phyloP scores from a whole-genome alignment of 1,140 invertebrate genomes.

The Zophobas atratus region DNA sequence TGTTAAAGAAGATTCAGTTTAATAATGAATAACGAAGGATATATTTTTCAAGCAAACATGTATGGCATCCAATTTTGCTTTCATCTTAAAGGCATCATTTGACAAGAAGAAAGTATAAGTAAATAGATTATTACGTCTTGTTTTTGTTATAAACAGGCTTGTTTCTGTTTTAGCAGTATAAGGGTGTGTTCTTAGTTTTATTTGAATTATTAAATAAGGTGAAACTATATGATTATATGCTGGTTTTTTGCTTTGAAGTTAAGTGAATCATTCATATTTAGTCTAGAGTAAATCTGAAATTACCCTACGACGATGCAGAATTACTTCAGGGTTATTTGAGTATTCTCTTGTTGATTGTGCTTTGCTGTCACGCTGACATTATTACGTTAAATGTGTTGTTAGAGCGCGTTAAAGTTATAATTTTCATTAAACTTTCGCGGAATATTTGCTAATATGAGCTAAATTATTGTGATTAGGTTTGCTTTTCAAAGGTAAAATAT shows the following conservation, averaged over 20 bases:
- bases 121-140: too few species aligned
- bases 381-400: slow-evolving; percentile 31
- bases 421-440: slow-evolving; percentile 19
- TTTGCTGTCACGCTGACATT: not conserved
- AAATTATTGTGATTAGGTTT: slow-evolving; percentile 18
- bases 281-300: not conserved
- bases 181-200: too few species aligned
- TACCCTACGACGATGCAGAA: not conserved
- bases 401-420: slow-evolving; percentile 4
- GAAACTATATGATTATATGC: too few species aligned
- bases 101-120: too few species aligned
- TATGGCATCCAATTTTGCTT: too few species aligned
- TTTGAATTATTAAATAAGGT: too few species aligned
- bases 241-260: too few species aligned
- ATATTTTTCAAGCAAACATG: not conserved
- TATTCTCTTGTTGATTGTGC: not conserved
- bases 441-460: slow-evolving; percentile 23
- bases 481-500: slow-evolving; percentile 29
- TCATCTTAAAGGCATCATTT: too few species aligned
- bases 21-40: slow-evolving; percentile 5
- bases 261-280: too few species aligned
- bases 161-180: too few species aligned
- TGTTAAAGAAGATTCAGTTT: slow-evolving; percentile 5
- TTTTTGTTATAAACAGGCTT: too few species aligned
- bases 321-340: not conserved